These are phyloP conservation scores for Holotrichia oblita DNA, from an alignment of 1,140 invertebrate genomes.

Conservation along the genomic window DNA sequence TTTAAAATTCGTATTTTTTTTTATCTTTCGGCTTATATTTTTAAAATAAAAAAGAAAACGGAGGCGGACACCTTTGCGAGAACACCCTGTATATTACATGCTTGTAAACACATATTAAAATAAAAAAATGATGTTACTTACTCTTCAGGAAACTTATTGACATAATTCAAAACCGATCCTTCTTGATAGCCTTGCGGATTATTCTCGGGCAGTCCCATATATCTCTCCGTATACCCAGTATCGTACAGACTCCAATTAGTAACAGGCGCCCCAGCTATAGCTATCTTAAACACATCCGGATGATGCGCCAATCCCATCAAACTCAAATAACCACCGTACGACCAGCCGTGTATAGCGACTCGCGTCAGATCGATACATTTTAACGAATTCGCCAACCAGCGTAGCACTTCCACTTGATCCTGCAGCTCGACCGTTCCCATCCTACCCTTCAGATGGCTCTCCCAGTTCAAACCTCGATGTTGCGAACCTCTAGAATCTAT, in stretches of 20 bases:
- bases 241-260: conserved; percentile 94
- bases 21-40: too few relatives aligned
- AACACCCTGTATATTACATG: too few relatives aligned
- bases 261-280: conserved; percentile 96
- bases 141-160: conserved; percentile 91
- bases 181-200: conserved; percentile 82
- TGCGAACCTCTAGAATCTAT: conserved; percentile 96
- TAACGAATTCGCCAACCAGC: conserved; percentile 83
- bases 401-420: conserved; percentile 96
- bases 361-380: conserved; percentile 91
- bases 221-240: conserved; percentile 97
- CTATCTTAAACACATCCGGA: conserved; percentile 86
- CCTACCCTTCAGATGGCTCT: conserved; percentile 85
- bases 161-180: conserved; percentile 80
- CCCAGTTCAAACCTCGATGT: conserved; percentile 91
- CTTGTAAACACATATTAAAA: too few relatives aligned
- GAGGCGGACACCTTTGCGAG: too few relatives aligned
- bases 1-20: too few relatives aligned
- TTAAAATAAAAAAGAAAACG: too few relatives aligned
- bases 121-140: conserved; percentile 62
- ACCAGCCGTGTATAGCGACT: conserved; percentile 98
- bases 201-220: conserved; percentile 91
- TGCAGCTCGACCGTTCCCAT: conserved; percentile 96
- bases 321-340: conserved; percentile 92
- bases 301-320: conserved; percentile 86